A percentile compares a stretch with the other conserved stretches of the same genome.
These are phyloP conservation scores for Brachyhypopomus gauderio DNA, from an alignment of 2,113 vertebrate species.

Conservation along the genomic window DNA sequence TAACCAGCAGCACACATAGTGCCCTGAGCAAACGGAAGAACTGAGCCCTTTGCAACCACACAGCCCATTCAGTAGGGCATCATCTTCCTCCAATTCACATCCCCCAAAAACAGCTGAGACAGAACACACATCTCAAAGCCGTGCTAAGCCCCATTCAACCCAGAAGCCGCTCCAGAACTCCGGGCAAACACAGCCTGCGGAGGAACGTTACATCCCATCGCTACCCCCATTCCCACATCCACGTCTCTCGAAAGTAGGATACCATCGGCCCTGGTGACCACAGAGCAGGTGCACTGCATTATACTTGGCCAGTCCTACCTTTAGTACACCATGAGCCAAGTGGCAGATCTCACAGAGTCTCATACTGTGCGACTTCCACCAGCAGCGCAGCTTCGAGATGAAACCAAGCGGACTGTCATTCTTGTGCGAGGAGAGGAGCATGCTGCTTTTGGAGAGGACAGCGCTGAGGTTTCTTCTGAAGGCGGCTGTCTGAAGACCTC, in stretches of 20 bases:
- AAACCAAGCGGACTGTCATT: not conserved
- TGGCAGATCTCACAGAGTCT: not conserved
- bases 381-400: conserved; percentile 9
- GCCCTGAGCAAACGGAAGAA: conserved; percentile 23
- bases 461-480: not conserved
- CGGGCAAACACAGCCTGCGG: conserved; percentile 9
- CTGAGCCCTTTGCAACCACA: conserved; percentile 15
- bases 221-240: not conserved
- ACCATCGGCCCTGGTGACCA: conserved; percentile 3
- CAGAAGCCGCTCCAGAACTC: conserved; percentile 1
- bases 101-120: conserved; percentile 7
- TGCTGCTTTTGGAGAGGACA: not conserved
- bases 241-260: conserved; percentile 33
- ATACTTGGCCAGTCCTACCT: conserved; percentile 20
- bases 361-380: conserved; percentile 7
- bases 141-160: not conserved
- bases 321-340: conserved; percentile 33
- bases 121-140: conserved; percentile 27
- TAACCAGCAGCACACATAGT: conserved; percentile 17
- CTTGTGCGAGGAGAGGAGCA: not conserved
- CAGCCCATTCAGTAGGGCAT: conserved; percentile 19
- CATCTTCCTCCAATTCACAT: conserved; percentile 10
- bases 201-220: conserved; percentile 31
- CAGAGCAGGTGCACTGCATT: conserved; percentile 22
- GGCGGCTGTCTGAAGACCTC: not conserved